Base-by-base conservation (phyloP, 2,888 invertebrate genomes). In the Calliphora vomitoria region DNA sequence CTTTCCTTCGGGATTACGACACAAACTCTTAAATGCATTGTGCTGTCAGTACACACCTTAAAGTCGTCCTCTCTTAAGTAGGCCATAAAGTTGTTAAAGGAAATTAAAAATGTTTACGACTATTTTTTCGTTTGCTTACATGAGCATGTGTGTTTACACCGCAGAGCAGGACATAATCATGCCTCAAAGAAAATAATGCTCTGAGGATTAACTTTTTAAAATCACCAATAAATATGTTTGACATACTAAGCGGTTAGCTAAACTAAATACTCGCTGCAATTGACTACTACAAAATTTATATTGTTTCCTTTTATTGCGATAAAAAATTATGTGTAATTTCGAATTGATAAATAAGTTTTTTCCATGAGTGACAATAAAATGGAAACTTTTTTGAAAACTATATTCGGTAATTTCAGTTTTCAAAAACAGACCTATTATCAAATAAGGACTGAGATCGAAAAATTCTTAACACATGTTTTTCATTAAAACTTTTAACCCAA, bases 181-280 rank as follows among this genome's bases (percentile, higher is more conserved):
- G 6, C 13, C 60, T 31, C 4, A 60, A 60, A 60, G 20, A n/a
- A 66, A 44, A 62, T 62, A 41, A 68, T 68, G 3, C 25, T 13
- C 6, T 25, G 11, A 25, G 68, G 68, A 69, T 69, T 50, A 69
- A 69, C 69, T 50, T 44, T 35, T 69, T 69, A 31, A 50, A 50
- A 69, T 69, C n/a, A 31, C 8, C 50, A 50, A n/a, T n/a, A 69
- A 35, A 50, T 66, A 25, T 68, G 25, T 68, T 68, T 18, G 41
- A 66, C 44, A 68, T 68, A 15, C 10, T 47, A 68, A 68, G 47
- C 25, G 20, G 11, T 25, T 44, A 4, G 18, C 3, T 66, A 66
- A 66, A 20, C 20, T 44, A 3, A 18, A 66, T 20, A 20, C 66
- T 68, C 44, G 1, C 44, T 44, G 10, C 11, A 3, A 4, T 44